These are phyloP conservation scores for Urechis unicinctus DNA, from an alignment of 2,888 invertebrate genomes.

Conservation along the genomic window DNA sequence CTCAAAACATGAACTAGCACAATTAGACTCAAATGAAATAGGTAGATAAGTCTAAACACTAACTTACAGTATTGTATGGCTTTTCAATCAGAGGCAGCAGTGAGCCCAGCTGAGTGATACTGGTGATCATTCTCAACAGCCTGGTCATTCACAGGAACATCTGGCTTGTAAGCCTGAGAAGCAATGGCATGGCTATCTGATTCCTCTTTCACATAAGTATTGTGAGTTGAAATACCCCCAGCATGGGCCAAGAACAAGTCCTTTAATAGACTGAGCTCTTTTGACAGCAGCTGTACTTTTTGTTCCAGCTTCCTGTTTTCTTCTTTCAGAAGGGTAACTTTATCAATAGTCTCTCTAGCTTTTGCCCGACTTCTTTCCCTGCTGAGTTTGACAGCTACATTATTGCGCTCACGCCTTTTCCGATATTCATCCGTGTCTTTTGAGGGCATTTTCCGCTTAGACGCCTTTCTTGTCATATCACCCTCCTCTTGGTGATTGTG, in stretches of 20 bases:
- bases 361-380: slow-evolving; percentile 66
- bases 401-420: slow-evolving; percentile 84
- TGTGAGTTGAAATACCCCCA: slow-evolving; percentile 16
- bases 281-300: slow-evolving; percentile 76
- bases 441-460: neutral
- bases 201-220: too few relatives aligned
- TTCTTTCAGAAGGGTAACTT: slow-evolving; percentile 79
- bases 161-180: too few relatives aligned
- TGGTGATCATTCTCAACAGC: neutral
- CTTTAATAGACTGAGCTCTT: slow-evolving; percentile 75
- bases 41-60: too few relatives aligned
- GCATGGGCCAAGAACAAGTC: slow-evolving; percentile 56
- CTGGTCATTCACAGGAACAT: neutral
- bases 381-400: slow-evolving; percentile 91
- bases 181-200: too few relatives aligned
- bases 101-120: too few relatives aligned
- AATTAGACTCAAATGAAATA: too few relatives aligned
- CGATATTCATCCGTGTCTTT: slow-evolving; percentile 88
- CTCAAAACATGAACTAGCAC: too few relatives aligned
- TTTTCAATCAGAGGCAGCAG: too few relatives aligned
- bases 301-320: slow-evolving; percentile 88
- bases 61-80: too few relatives aligned
- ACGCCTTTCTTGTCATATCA: neutral
- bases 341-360: slow-evolving; percentile 90
- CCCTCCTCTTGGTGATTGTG: too few relatives aligned